These are phyloP conservation scores for Oryzias celebensis DNA, from an alignment of 2,113 vertebrate genomes.

Conservation along the genomic window DNA sequence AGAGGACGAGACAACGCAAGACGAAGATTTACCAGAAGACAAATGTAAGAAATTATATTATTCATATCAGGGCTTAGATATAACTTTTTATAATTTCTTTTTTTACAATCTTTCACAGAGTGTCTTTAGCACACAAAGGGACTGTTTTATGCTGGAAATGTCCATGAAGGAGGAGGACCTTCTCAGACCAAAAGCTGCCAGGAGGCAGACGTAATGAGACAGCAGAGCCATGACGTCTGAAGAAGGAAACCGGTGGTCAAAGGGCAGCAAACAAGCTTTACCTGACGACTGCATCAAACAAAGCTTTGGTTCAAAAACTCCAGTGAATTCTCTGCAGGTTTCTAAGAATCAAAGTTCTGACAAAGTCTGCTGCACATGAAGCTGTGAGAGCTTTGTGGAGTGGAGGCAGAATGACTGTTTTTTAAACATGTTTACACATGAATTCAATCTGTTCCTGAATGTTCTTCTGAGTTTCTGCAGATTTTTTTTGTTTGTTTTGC, in stretches of 20 bases:
- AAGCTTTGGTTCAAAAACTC: conserved; percentile 66
- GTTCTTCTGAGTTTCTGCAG: neutral
- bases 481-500: conserved; percentile 26
- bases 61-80: too few species aligned
- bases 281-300: conserved; percentile 42
- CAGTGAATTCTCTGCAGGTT: conserved; percentile 33
- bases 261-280: conserved; percentile 19
- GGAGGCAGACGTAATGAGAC: too few species aligned
- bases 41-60: conserved; percentile 45
- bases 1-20: conserved; percentile 27
- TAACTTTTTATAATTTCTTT: neutral
- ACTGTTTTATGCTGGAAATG: conserved; percentile 24
- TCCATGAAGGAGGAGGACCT: conserved; percentile 38
- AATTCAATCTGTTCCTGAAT: too few species aligned
- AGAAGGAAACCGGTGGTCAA: too few species aligned
- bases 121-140: conserved; percentile 2
- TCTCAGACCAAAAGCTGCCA: conserved; percentile 3
- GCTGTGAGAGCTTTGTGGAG: too few species aligned
- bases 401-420: too few species aligned
- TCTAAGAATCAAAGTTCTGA: too few species aligned
- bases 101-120: conserved; percentile 39
- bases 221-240: too few species aligned
- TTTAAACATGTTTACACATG: too few species aligned
- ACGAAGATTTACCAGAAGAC: conserved; percentile 26
- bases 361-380: too few species aligned